Evolutionary conservation across 2,113 vertebrate genomes (phyloP), one percentile per base, ranked within the genome.

Genomic region (Leiothrix lutea): DNA sequence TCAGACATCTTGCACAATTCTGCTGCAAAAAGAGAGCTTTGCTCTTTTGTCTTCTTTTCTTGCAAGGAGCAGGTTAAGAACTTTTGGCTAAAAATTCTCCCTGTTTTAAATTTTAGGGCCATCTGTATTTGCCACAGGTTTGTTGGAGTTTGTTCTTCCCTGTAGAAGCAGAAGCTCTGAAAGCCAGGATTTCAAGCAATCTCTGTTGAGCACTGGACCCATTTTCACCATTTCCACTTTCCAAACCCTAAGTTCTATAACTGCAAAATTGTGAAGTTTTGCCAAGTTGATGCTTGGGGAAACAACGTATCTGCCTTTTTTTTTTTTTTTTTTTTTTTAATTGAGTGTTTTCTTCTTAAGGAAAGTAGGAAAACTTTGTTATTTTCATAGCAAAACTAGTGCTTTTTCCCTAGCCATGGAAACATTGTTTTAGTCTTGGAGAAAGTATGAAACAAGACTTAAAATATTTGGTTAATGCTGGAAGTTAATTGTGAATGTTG

Each of bases 401-500:
- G 2, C 0, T 29, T 74, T 66, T 58, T 38, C n/a, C 35, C 35
- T 57, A 23, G 5, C 11, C 5, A 3, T 24, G 1, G 58, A 62
- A 85, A 48, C 9, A 38, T 2, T 7, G 36, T 51, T 73, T 93
- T 40, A 61, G 8, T 69, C 18, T 60, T 58, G 9, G 36, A 72
- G 26, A 61, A 83, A 80, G 4, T 40, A 33, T 45, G 29, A 88
- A 74, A 40, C 4, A 36, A 45, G 74, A 40, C 29, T 71, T 60
- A 31, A 83, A 40, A 53, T 28, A 4, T 58, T 74, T 90, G 6
- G 6, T 80, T 86, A 44, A 62, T 29, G 4, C 15, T 84, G 47
- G 47, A 78, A 78, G 23, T 31, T n/a, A 65, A 15, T 57, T 53
- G 17, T 20, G 22, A 61, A 38, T 47, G 6, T 60, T 36, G 54